Percentiles rank a stretch among this genome's conserved stretches.
phyloP scores from a whole-genome alignment of 2,888 invertebrate genomes.

The Stomorhina lunata region DNA sequence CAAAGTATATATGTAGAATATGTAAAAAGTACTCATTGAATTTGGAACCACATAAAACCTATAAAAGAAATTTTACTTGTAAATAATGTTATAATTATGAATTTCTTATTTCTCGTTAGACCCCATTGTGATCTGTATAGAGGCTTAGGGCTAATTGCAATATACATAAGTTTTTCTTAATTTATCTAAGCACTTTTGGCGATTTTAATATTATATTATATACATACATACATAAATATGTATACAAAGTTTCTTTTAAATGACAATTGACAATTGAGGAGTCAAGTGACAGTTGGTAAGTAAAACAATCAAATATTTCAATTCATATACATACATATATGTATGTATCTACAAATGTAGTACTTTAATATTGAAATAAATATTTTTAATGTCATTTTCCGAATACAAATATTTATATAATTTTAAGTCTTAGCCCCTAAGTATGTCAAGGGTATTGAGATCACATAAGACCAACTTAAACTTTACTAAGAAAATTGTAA shows the following conservation, averaged over 20 bases:
- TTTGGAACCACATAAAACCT: too few relatives aligned
- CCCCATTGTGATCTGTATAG: neutral
- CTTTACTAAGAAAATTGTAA: neutral
- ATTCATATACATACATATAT: too few relatives aligned
- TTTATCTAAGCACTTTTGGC: neutral
- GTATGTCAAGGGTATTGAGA: slow-evolving; percentile 9
- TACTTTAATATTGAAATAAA: neutral
- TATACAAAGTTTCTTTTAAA: neutral
- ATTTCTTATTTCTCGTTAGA: neutral
- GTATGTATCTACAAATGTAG: too few relatives aligned
- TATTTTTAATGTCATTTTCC: neutral
- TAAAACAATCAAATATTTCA: neutral
- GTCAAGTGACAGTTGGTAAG: slow-evolving; percentile 1
- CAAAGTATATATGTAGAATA: too few relatives aligned
- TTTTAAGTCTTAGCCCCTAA: too few relatives aligned
- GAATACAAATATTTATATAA: neutral
- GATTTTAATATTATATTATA: neutral
- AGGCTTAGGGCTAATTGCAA: neutral
- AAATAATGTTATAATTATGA: too few relatives aligned
- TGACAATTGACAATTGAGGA: slow-evolving; percentile 17
- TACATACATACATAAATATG: too few relatives aligned
- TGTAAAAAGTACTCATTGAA: too few relatives aligned
- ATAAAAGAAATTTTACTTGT: too few relatives aligned
- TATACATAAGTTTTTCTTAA: neutral
- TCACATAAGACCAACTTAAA: neutral